These are phyloP conservation scores for Notamacropus eugenii DNA, from an alignment of 2,797 vertebrate species.

Conservation along the genomic window DNA sequence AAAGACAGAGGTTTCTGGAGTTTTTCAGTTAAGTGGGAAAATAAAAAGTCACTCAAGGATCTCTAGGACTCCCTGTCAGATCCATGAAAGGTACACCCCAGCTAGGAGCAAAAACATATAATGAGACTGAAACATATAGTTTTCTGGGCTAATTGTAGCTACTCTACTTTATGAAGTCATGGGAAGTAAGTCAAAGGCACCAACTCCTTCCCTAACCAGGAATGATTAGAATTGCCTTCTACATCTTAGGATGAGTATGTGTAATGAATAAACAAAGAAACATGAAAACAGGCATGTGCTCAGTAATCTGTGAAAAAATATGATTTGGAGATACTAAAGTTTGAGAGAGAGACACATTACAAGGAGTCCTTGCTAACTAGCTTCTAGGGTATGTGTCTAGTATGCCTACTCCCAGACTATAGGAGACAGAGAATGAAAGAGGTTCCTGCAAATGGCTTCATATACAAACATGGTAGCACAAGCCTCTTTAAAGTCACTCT, in stretches of 20 bases:
- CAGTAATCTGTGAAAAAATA: neutral
- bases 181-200: neutral
- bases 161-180: neutral
- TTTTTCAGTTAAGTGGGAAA: neutral
- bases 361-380: neutral
- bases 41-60: neutral
- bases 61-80: neutral
- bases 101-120: neutral
- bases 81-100: neutral
- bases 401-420: neutral
- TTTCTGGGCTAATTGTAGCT: neutral
- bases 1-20: neutral
- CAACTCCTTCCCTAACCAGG: neutral
- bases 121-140: neutral
- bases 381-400: neutral
- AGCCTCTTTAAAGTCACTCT: neutral
- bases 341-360: neutral
- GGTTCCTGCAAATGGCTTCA: neutral
- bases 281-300: neutral
- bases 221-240: neutral
- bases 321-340: neutral
- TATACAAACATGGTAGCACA: neutral
- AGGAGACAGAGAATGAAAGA: neutral
- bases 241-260: neutral
- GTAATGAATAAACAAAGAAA: neutral